Base-by-base conservation (phyloP, 2,888 invertebrate species). In the Acrocera orbiculus region DNA sequence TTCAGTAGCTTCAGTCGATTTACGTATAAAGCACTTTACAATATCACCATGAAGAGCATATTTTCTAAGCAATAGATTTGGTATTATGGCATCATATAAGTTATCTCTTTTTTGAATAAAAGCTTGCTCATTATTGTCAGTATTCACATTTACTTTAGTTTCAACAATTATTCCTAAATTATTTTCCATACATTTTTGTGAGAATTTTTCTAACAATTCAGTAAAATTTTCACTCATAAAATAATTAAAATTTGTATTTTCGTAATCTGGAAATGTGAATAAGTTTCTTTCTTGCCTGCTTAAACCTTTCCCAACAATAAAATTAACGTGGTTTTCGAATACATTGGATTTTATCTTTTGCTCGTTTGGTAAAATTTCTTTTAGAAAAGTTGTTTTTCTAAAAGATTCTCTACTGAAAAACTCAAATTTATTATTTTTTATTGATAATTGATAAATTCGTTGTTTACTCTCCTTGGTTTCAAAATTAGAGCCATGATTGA, bases 1-100 rank as follows among this genome's bases (percentile, higher is more conserved):
- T 5, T 20, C 26, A 16, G n/a, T 24, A n/a, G n/a, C n/a, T n/a
- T n/a, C n/a, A n/a, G 19, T 9, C 9, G 13, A n/a, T 35, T 16
- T 23, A 6, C 55, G 37, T 0, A 75, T 49, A 49, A 67, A 63
- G 2, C 75, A 68, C 11, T 73, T 68, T 8, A 92, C 87, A 42
- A 74, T 56, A 57, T 92, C 90, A 2, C 83, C 83, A 46, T 90
- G 82, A 40, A 92, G 62, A 11, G 87, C 82, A 44, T 83, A 65
- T 46, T 86, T 86, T 40, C 89, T 65, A 43, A 80, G 73, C 37
- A 64, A 65, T 8, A 78, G 52, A 5, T 77, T 70, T 36, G 69
- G 62, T 37, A 92, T 74, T 27, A 79, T 64, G 41, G 83, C 70
- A 61, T 92, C 90, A 40, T 65, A 66, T 35, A 71, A 65, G 35